Base-by-base conservation (phyloP, 2,797 vertebrate genomes). In the Gymnothorax reevesii region DNA sequence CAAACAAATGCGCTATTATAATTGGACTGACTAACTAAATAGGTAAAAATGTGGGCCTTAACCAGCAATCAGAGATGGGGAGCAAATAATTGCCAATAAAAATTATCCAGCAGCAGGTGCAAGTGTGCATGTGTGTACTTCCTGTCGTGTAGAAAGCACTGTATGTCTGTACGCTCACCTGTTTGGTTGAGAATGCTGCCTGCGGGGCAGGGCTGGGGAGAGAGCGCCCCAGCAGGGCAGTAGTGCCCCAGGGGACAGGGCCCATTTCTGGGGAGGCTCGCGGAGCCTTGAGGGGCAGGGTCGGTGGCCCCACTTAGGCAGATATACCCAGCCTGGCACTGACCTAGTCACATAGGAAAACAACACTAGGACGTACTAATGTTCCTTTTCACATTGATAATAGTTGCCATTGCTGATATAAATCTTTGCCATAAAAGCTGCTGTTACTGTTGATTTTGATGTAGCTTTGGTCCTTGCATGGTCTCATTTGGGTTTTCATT, bases 211-310 rank as follows among this genome's bases (percentile, higher is more conserved):
- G 96, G 94, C 0, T 97, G 1, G 0, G 97, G 97, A 27, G 90
- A 91, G 0, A 92, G 89, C 15, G 95, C 96, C 2, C 97, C 97
- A 83, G 93, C 85, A 0, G 97, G 97, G 83, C 98, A 99, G 86
- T 96, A 98, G 93, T 98, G 96, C 0, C 97, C 97, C 0, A 0
- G 49, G 0, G 97, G 97, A 83, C 98, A 99, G n/a, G 94, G 97
- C 0, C 97, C 97, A 12, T 96, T 99, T 84, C 91, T 90, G 0
- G 94, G 93, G 83, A 94, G 95, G 0, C 0, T 12, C 0, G 92
- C 57, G 0, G 92, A 95, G 88, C 90, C 93, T n/a, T 86, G 89
- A 0, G 98, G 97, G 42, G 95, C 90, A 25, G 96, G 92, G 71
- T 93, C 93, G 0, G 88, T 86, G 27, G 97, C 97, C 20, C 97